Evolutionary conservation across 2,113 vertebrate species (phyloP), one percentile per base, ranked within the genome.

Genomic region (Cryptotis parvus): DNA sequence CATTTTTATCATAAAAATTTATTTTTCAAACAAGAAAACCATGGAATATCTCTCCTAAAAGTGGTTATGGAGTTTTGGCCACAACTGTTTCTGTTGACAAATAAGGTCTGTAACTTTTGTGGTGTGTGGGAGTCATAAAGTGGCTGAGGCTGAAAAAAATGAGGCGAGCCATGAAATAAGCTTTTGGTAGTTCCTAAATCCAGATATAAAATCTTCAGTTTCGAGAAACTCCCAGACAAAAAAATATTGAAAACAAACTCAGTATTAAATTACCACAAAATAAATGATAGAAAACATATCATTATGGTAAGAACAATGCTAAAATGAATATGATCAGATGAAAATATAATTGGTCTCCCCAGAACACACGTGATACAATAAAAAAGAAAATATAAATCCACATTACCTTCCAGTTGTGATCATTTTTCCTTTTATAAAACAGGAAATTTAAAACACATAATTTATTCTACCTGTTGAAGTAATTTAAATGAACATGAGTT

Each of bases 391-490:
- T 76, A 92, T 78, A 91, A 92, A 86, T 77, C 80, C 9, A 69
- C 22, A 52, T 94, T 84, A 89, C 76, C 75, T 93, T 88, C 69
- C 37, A 76, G n/a, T n/a, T n/a, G n/a, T n/a, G 79, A 86, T 94
- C 88, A 87, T 79, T 90, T 97, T 90, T 93, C 76, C 10, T 84
- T 94, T 77, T 92, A 94, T 94, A 81, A 96, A 94, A 90, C 83
- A 96, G 96, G 95, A 97, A 97, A 97, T 94, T 94, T 93, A 88
- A 93, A 94, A 84, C 88, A 90, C 86, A 89, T 83, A 77, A 92
- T 94, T 96, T 91, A 93, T 93, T 92, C 73, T 91, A 94, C 76
- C 90, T 95, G 86, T 85, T 92, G 95, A 96, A 95, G 72, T 90
- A 86, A 83, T 39, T 20, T 73, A 94, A 81, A 86, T 74, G 86